Percentiles rank a stretch among this genome's conserved stretches.
phyloP scores from a whole-genome alignment of 2,797 vertebrate species.

The Microtus agrestis region DNA sequence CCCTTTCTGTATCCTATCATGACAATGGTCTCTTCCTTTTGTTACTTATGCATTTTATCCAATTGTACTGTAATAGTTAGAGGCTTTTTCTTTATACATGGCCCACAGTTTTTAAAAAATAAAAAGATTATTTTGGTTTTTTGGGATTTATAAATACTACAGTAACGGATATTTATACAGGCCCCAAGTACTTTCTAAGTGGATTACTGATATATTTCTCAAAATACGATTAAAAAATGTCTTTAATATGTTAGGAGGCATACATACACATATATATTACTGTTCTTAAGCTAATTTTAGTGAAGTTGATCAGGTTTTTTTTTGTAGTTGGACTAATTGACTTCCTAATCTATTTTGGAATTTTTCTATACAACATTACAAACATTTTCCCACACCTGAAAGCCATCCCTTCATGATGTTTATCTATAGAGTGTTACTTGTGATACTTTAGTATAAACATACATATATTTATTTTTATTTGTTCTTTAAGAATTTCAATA shows the following conservation, averaged over 20 bases:
- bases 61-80: not conserved
- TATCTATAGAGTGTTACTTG: not conserved
- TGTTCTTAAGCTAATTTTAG: not conserved
- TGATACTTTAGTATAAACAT: not conserved
- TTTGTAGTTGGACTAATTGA: not conserved
- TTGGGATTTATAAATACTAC: not conserved
- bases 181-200: not conserved
- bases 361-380: not conserved
- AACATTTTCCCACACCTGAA: not conserved
- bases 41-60: not conserved
- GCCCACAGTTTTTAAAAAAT: not conserved
- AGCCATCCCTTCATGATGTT: not conserved
- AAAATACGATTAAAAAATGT: slow-evolving; percentile 8
- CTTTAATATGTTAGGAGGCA: not conserved
- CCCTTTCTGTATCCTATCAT: not conserved
- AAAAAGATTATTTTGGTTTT: not conserved
- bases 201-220: not conserved
- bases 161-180: not conserved
- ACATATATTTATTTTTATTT: not conserved
- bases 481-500: not conserved
- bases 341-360: not conserved
- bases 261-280: too few relatives aligned
- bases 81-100: not conserved
- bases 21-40: not conserved
- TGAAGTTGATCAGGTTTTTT: not conserved